Conservation (phyloP, 1,140 invertebrate species). For the Mylabris phalerata region DNA sequence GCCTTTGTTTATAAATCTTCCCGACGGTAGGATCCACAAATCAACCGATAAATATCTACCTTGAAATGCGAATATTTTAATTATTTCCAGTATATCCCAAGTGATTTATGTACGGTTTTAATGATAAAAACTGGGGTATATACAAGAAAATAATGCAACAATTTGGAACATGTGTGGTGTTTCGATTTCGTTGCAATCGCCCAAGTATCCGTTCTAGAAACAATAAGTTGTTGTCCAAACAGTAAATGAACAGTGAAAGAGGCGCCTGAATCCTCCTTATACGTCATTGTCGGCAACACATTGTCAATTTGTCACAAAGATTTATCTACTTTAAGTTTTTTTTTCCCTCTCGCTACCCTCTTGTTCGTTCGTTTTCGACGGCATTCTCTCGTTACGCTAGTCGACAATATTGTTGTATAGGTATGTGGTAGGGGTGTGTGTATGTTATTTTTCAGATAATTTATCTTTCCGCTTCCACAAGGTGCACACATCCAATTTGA, state of each 20-base stretch:
- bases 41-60: no score
- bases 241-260: slow-evolving; percentile 5
- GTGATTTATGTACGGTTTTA: no score
- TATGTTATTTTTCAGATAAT: slow-evolving; percentile 27
- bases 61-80: no score
- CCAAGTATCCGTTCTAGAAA: not conserved
- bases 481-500: slow-evolving; percentile 29
- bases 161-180: no score
- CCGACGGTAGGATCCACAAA: no score
- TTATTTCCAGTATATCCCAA: no score
- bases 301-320: slow-evolving; percentile 31
- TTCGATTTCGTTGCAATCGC: no score
- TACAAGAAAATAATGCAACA: no score
- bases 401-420: not conserved
- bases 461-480: slow-evolving; percentile 28
- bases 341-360: not conserved
- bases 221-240: not conserved
- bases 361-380: not conserved
- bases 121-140: no score
- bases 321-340: slow-evolving; percentile 20
- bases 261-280: slow-evolving; percentile 11
- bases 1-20: no score
- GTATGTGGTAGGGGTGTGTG: not conserved
- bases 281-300: slow-evolving; percentile 24
- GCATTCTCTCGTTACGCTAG: not conserved